phyloP scores from a whole-genome alignment of 2,797 vertebrate genomes.

The Neosilurus hyrtlii region DNA sequence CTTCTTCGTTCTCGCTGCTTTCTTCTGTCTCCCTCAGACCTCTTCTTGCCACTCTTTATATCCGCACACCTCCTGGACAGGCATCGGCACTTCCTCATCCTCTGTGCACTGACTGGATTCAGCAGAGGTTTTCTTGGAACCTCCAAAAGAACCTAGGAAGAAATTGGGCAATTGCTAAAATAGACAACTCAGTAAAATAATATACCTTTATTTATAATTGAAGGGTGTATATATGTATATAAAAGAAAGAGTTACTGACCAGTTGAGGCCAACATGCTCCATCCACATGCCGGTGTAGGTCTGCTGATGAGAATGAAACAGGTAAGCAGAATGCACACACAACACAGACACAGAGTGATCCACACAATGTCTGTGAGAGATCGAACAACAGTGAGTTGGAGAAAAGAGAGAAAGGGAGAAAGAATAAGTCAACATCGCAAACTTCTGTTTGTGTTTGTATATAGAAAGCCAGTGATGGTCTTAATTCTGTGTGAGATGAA shows the following conservation, averaged over 20 bases:
- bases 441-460: conserved; percentile 24
- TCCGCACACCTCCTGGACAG: conserved; percentile 69
- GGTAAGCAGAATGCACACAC: conserved; percentile 54
- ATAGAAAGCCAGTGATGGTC: conserved; percentile 7
- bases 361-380: conserved; percentile 50
- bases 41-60: conserved; percentile 59
- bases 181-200: neutral
- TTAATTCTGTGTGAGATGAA: neutral
- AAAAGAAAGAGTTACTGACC: conserved; percentile 59
- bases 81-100: conserved; percentile 61
- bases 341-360: conserved; percentile 57
- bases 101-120: conserved; percentile 39
- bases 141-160: conserved; percentile 36
- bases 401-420: conserved; percentile 49
- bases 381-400: conserved; percentile 46
- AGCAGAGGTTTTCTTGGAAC: conserved; percentile 11
- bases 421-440: conserved; percentile 46
- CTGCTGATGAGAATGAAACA: conserved; percentile 57
- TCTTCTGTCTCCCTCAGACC: conserved; percentile 43
- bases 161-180: neutral
- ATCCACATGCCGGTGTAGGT: conserved; percentile 51
- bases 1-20: conserved; percentile 30
- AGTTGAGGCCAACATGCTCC: conserved; percentile 52
- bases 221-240: neutral
- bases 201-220: neutral